Percentiles rank a stretch among this genome's conserved stretches.
Evolutionary conservation across 2,113 vertebrate species (phyloP).

Genomic region (Macquaria australasica): DNA sequence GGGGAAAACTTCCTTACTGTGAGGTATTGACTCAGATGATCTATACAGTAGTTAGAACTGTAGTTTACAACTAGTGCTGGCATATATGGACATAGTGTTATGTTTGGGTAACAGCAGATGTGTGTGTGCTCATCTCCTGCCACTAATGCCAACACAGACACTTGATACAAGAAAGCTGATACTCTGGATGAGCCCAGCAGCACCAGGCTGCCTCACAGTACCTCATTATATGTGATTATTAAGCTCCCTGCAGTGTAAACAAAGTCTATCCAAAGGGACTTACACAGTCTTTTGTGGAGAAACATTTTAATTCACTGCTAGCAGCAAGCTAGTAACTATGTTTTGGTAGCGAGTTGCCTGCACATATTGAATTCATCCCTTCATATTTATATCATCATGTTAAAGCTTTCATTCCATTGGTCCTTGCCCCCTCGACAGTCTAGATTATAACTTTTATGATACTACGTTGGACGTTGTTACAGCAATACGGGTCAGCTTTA

Average conservation of each 20-base stretch:
- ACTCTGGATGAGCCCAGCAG: conserved; percentile 29
- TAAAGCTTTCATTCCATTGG: background rate
- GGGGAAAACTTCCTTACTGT: background rate
- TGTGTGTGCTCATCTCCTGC: conserved; percentile 11
- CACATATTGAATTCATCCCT: background rate
- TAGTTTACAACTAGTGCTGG: background rate
- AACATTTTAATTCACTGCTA: background rate
- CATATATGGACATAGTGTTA: conserved; percentile 2
- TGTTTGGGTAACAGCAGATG: conserved; percentile 28
- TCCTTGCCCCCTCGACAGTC: background rate
- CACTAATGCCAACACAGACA: conserved; percentile 15
- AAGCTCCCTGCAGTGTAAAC: conserved; percentile 17
- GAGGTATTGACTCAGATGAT: background rate
- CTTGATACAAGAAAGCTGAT: conserved; percentile 45
- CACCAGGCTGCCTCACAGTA: conserved; percentile 14
- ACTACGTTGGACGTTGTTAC: background rate
- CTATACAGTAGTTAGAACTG: background rate
- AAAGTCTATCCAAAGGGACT: background rate
- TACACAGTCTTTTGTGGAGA: conserved; percentile 3
- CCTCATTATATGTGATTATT: conserved; percentile 33
- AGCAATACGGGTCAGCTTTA: background rate
- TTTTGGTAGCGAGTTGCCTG: background rate
- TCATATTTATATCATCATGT: background rate
- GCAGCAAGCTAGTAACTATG: background rate
- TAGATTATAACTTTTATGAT: background rate